Conservation (phyloP, 2,888 invertebrate genomes). For the Microctonus aethiopoides region DNA sequence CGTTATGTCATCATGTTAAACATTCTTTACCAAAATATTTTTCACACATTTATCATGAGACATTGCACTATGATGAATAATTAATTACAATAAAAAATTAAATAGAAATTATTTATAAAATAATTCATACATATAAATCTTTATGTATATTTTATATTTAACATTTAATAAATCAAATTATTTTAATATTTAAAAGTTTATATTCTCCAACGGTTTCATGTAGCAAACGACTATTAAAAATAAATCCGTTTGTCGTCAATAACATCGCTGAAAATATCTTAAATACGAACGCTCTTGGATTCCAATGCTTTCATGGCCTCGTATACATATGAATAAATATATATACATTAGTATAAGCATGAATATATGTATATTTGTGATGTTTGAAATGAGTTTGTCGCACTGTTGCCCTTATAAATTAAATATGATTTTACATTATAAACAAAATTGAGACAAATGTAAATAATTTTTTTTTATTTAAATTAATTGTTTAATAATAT, state of each 20-base stretch:
- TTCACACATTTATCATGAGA: background rate
- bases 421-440: too few relatives aligned
- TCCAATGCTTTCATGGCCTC: background rate
- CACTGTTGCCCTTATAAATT: too few relatives aligned
- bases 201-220: background rate
- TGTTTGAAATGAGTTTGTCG: too few relatives aligned
- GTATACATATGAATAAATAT: background rate
- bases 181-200: background rate
- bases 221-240: slow-evolving; percentile 4
- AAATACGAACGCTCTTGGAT: background rate
- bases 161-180: too few relatives aligned
- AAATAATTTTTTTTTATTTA: too few relatives aligned
- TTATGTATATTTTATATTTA: background rate
- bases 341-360: too few relatives aligned
- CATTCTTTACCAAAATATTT: background rate
- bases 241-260: slow-evolving; percentile 16
- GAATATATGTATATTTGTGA: too few relatives aligned
- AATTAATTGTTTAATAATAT: too few relatives aligned
- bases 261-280: slow-evolving; percentile 18
- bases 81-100: background rate
- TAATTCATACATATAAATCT: background rate
- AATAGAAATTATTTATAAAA: background rate
- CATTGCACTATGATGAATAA: background rate
- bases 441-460: too few relatives aligned
- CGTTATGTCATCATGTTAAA: background rate